Evolutionary conservation across 2,888 invertebrate genomes (phyloP), one percentile per base, ranked within the genome.

Genomic region (Poecilus cupreus): DNA sequence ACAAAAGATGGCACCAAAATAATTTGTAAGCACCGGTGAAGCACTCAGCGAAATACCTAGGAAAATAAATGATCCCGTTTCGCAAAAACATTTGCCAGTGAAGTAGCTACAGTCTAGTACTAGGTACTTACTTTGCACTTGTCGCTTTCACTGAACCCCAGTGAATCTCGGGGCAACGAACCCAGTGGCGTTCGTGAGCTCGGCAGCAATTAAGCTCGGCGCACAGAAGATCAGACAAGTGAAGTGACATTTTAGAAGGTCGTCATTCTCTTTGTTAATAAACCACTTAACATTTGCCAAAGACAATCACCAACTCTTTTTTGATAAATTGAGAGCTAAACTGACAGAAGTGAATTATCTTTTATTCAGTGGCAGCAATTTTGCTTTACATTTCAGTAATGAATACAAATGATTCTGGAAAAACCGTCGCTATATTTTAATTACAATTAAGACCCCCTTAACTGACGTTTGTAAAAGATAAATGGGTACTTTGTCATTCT

Each of bases 281-380:
- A 72, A 72, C 72, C 72, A 46, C 72, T 46, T 72, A 72, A 72
- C 72, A 72, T 72, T 72, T 72, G 20, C 20, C 43, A 22, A 43
- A 43, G 43, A 72, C 43, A 72, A 72, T 43, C 18, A 46, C 24
- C 3, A 18, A 22, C 20, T 37, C 37, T 46, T 32, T 70, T 37
- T 11, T 20, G 24, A 22, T 24, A 72, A 24, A 72, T 72, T 46
- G 24, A 46, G 11, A 39, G 39, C 16, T 18, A 54, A 43, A 43
- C 13, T 11, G 1, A 43, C 32, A 3, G 1, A 43, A 43, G 10
- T 13, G 51, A 51, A 51, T 2, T 46, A 4, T 46, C 46, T 46
- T 13, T 46, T 51, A 18, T 3, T 32, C 13, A 68, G 2, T 68
- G 3, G 13, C 37, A 37, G 18, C 11, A 68, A 13, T 32, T 68